Evolutionary conservation across 2,113 vertebrate genomes (phyloP).

Genomic region (Trichechus manatus): DNA sequence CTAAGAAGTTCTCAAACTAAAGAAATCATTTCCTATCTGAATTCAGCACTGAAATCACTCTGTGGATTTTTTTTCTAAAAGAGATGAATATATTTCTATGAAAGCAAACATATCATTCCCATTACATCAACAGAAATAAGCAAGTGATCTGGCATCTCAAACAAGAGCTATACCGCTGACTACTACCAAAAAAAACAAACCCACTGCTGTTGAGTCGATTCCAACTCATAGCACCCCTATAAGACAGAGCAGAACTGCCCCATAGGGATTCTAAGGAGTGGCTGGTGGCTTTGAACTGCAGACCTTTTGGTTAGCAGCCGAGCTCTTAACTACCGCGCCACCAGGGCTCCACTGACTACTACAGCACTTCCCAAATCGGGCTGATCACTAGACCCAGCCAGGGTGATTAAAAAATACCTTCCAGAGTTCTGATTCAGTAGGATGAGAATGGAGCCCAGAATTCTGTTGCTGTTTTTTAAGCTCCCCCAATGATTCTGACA

Average conservation of each 20-base stretch:
- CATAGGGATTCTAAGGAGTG: too few relatives aligned
- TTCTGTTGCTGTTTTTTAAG: neutral
- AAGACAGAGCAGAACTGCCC: too few relatives aligned
- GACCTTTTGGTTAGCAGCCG: too few relatives aligned
- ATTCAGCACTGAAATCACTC: conserved; percentile 1
- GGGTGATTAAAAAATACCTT: neutral
- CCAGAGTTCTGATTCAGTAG: neutral
- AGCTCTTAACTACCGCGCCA: too few relatives aligned
- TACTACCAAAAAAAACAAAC: too few relatives aligned
- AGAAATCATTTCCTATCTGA: neutral
- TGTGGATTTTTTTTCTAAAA: neutral
- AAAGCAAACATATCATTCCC: neutral
- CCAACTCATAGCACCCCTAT: too few relatives aligned
- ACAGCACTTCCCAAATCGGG: neutral
- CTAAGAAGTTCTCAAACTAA: neutral
- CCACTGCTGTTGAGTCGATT: too few relatives aligned
- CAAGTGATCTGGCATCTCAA: neutral
- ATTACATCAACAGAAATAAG: neutral
- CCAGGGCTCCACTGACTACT: too few relatives aligned
- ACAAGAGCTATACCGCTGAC: neutral
- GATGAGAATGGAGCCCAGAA: neutral
- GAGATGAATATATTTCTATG: neutral
- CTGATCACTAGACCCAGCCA: neutral
- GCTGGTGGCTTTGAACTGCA: too few relatives aligned
- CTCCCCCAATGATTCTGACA: neutral